These are phyloP conservation scores for Meghimatium bilineatum DNA, from an alignment of 2,888 invertebrate genomes.

Conservation along the genomic window DNA sequence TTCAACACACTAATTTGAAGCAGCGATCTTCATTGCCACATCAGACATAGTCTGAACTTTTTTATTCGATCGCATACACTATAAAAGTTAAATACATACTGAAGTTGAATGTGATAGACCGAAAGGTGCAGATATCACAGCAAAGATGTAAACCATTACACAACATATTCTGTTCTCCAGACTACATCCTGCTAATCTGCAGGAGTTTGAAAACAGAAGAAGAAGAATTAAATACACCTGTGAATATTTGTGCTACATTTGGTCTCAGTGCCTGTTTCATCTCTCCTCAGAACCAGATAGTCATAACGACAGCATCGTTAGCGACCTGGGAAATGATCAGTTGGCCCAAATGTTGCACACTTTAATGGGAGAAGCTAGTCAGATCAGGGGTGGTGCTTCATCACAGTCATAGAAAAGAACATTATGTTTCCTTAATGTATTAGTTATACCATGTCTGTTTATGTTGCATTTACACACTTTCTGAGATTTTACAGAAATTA, in stretches of 20 bases:
- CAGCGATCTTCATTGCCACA: too few relatives aligned
- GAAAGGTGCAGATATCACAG: too few relatives aligned
- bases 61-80: too few relatives aligned
- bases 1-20: too few relatives aligned
- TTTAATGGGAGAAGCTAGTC: conserved; percentile 71
- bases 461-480: neutral
- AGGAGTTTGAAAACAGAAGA: too few relatives aligned
- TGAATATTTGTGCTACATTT: neutral
- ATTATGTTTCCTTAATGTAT: neutral
- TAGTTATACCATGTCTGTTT: neutral
- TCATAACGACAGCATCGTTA: conserved; percentile 55
- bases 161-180: too few relatives aligned
- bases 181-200: too few relatives aligned
- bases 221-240: too few relatives aligned
- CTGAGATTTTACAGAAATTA: neutral
- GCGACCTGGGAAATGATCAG: conserved; percentile 68
- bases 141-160: too few relatives aligned
- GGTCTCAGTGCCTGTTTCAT: neutral
- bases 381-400: conserved; percentile 63
- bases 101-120: too few relatives aligned
- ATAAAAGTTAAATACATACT: too few relatives aligned
- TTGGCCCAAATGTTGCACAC: conserved; percentile 70
- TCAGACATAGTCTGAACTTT: too few relatives aligned
- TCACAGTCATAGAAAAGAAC: conserved; percentile 31
- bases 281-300: conserved; percentile 57